phyloP scores from a whole-genome alignment of 2,113 vertebrate genomes.

The Sceloporus undulatus region DNA sequence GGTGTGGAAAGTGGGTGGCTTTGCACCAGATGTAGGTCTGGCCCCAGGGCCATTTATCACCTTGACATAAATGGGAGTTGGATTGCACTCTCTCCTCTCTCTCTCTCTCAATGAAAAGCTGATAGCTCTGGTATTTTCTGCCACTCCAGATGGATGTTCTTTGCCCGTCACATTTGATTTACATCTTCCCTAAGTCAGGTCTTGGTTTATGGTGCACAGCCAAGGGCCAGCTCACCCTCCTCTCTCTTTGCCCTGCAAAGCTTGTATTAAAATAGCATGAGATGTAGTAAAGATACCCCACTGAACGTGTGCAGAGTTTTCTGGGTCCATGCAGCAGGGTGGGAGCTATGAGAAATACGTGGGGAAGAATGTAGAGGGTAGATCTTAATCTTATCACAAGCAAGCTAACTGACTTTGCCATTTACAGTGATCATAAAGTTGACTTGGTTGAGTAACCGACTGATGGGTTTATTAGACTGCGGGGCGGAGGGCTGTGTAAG shows the following conservation, averaged over 20 bases:
- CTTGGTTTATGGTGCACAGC: conserved; percentile 40
- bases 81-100: conserved; percentile 5
- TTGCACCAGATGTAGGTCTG: not conserved
- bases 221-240: conserved; percentile 45
- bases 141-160: not conserved
- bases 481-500: not conserved
- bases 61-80: conserved; percentile 20
- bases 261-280: conserved; percentile 10
- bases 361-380: conserved; percentile 69
- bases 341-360: not conserved
- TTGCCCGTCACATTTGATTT: conserved; percentile 38
- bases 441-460: conserved; percentile 45
- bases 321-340: conserved; percentile 33
- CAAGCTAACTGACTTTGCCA: not conserved
- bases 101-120: not conserved
- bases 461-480: conserved; percentile 63
- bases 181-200: conserved; percentile 44
- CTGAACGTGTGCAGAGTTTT: conserved; percentile 54
- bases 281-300: conserved; percentile 69
- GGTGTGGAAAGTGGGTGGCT: not conserved
- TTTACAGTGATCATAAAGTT: conserved; percentile 54
- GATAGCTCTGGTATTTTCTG: conserved; percentile 39
- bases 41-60: not conserved
- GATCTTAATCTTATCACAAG: conserved; percentile 71
- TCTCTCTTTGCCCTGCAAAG: conserved; percentile 32